Base-by-base conservation (phyloP, 2,888 invertebrate species). In the Coelinius sp. region DNA sequence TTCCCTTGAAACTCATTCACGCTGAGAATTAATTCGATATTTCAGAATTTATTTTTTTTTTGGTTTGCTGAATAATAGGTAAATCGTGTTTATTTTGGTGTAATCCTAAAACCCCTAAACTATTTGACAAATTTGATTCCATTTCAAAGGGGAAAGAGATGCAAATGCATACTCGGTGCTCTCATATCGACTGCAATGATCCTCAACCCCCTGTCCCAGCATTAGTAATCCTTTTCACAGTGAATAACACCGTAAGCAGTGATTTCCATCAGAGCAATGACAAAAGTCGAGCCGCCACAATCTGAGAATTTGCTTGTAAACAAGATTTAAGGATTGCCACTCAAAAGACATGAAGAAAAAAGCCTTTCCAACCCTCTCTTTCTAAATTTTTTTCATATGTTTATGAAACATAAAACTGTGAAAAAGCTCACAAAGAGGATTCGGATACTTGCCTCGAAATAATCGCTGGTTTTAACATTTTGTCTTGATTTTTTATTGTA, bases 381-480 rank as follows among this genome's bases (percentile, higher is more conserved):
- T 27, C 27, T 59, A 14, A 53, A 31, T 59, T 49, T 59, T 70
- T 70, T 74, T 59, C 71, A 75, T n/a, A n/a, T 86, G 85, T 86
- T 86, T 86, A 86, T 85, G 87, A 86, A 87, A 87, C 81, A 81
- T 84, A 85, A 87, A 87, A 86, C 87, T 83, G 86, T 85, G 86
- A 87, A 86, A 86, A 86, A 84, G 82, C 80, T 84, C 71, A 81
- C 82, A 86, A 86, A 87, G 86, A 83, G 85, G 86, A 86, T 87
- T 86, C 82, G 75, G 73, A 75, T 80, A 80, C 81, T 75, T 76
- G 76, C 77, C 80, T 78, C 74, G 52, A 70, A 71, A 76, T 73
- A 73, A 72, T 71, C 77, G 10, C 35, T 68, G 64, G 24, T 27
- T n/a, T 35, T 22, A 56, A 64, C 25, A 25, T 46, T 64, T 44